Conservation (phyloP, 2,797 vertebrate species). For the Hephaestus fuliginosus region DNA sequence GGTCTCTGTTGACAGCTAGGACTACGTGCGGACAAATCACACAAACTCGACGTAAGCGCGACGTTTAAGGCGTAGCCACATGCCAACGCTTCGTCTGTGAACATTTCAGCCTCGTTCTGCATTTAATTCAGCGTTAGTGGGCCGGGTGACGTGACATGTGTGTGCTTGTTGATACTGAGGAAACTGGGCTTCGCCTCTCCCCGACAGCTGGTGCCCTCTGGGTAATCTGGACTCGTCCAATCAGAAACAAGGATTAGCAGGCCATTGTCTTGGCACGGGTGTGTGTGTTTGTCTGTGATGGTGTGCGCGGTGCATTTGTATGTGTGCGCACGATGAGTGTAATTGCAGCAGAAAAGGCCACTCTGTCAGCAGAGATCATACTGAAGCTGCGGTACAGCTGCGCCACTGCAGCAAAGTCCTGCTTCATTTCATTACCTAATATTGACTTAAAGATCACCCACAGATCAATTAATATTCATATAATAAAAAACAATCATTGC, state of each 20-base stretch:
- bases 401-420: slow-evolving; percentile 33
- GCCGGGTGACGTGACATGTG: slow-evolving; percentile 14
- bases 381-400: slow-evolving; percentile 51
- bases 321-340: slow-evolving; percentile 30
- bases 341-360: slow-evolving; percentile 53
- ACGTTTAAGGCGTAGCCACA: slow-evolving; percentile 13
- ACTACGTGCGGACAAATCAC: slow-evolving; percentile 44
- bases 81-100: background rate
- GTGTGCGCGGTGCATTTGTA: slow-evolving; percentile 10
- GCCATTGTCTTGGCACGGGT: slow-evolving; percentile 84
- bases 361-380: slow-evolving; percentile 63
- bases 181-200: slow-evolving; percentile 81
- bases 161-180: slow-evolving; percentile 61
- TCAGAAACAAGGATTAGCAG: slow-evolving; percentile 85
- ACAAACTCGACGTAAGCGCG: background rate
- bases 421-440: slow-evolving; percentile 22
- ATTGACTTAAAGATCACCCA: slow-evolving; percentile 12
- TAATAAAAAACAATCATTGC: background rate
- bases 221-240: slow-evolving; percentile 86
- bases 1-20: slow-evolving; percentile 42
- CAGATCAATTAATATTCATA: slow-evolving; percentile 25
- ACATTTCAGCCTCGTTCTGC: slow-evolving; percentile 24
- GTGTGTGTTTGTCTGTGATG: slow-evolving; percentile 37
- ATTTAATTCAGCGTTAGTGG: slow-evolving; percentile 27
- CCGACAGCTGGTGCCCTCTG: slow-evolving; percentile 88